phyloP scores from a whole-genome alignment of 92 coral and sea anemone species.

The Actinostola sp. region DNA sequence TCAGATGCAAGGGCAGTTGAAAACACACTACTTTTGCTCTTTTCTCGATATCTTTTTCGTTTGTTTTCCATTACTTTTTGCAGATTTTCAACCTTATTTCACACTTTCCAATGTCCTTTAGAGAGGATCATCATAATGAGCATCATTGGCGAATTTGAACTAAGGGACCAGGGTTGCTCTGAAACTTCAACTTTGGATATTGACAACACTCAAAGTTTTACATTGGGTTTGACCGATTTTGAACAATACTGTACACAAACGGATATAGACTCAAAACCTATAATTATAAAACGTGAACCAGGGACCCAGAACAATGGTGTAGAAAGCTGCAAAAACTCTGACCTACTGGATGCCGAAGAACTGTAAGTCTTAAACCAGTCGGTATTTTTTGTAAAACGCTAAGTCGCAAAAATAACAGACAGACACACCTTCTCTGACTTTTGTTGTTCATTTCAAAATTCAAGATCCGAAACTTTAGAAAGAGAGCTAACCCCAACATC shows the following conservation, averaged over 20 bases:
- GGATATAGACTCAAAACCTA: conserved; percentile 11
- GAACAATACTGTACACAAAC: conserved; percentile 29
- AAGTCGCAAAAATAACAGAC: neutral
- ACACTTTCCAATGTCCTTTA: neutral
- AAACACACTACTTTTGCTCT: conserved; percentile 13
- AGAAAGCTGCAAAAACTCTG: conserved; percentile 3
- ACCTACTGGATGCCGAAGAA: conserved; percentile 4
- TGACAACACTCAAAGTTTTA: conserved; percentile 20
- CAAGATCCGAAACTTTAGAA: conserved; percentile 15
- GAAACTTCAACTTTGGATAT: conserved; percentile 15
- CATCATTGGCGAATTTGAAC: conserved; percentile 26
- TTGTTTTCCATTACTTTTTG: conserved; percentile 6
- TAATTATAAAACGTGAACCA: conserved; percentile 8
- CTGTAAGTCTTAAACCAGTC: conserved; percentile 9
- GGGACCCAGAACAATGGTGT: conserved; percentile 1
- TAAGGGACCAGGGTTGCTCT: conserved; percentile 10
- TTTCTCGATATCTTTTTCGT: conserved; percentile 11
- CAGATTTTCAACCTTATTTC: neutral
- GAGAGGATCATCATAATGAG: conserved; percentile 18
- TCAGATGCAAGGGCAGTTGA: conserved; percentile 23
- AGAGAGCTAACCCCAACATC: conserved; percentile 18
- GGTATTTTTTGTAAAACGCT: neutral
- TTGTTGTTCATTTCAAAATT: conserved; percentile 22
- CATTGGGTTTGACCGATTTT: conserved; percentile 33
- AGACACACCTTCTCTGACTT: neutral